phyloP scores from a whole-genome alignment of 1,140 invertebrate species.

The Artemia franciscana region DNA sequence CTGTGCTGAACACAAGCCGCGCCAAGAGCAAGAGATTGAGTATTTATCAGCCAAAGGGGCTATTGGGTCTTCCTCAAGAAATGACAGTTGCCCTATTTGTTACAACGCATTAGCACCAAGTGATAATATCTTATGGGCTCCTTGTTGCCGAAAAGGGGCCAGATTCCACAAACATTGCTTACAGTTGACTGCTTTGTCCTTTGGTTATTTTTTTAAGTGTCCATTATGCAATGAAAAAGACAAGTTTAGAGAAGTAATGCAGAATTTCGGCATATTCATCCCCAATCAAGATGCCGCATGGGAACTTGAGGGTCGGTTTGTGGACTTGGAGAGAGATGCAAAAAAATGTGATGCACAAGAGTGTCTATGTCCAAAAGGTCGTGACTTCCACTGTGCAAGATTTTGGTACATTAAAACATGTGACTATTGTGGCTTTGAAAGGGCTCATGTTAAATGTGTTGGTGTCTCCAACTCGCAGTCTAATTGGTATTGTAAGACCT shows the following conservation, averaged over 20 bases:
- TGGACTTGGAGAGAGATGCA: slow-evolving; percentile 31
- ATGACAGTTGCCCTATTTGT: slow-evolving; percentile 29
- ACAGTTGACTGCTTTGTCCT: slow-evolving; percentile 32
- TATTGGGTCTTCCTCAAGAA: too few species aligned
- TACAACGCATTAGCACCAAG: slow-evolving; percentile 24
- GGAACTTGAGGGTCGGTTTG: slow-evolving; percentile 38
- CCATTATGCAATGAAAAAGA: slow-evolving; percentile 36
- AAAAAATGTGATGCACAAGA: slow-evolving; percentile 28
- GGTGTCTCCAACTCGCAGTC: background rate
- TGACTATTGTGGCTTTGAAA: background rate
- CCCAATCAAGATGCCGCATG: slow-evolving; percentile 40
- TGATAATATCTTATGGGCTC: slow-evolving; percentile 26
- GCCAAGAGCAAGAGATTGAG: too few species aligned
- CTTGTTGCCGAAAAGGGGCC: slow-evolving; percentile 32
- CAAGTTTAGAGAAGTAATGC: slow-evolving; percentile 32
- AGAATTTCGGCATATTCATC: slow-evolving; percentile 34
- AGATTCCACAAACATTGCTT: slow-evolving; percentile 35
- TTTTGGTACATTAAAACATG: background rate
- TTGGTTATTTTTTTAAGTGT: slow-evolving; percentile 43
- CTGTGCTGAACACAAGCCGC: too few species aligned
- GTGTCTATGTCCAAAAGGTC: slow-evolving; percentile 31
- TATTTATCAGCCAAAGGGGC: too few species aligned
- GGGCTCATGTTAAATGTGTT: background rate
- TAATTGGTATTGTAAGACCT: background rate
- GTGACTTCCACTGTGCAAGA: slow-evolving; percentile 18